phyloP scores from a whole-genome alignment of 2,888 invertebrate species.

The Drosophila siamana region DNA sequence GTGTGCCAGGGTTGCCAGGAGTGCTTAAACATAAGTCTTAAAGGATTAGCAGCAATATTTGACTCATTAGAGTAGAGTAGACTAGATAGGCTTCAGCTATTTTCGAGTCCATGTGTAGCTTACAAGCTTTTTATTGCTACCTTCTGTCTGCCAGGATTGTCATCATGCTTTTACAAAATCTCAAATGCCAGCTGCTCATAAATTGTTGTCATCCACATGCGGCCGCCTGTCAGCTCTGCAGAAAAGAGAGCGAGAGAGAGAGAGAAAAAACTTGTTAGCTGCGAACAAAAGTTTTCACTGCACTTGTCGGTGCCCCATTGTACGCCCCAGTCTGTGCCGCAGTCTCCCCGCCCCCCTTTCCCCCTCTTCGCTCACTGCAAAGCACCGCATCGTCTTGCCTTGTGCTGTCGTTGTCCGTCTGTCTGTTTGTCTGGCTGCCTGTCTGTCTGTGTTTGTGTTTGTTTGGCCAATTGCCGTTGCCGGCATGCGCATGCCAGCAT shows the following conservation, averaged over 20 bases:
- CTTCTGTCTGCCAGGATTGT: slow-evolving; percentile 13
- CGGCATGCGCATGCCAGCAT: slow-evolving; percentile 75
- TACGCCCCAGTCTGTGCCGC: slow-evolving; percentile 24
- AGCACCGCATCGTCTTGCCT: not conserved
- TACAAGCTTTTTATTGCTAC: not conserved
- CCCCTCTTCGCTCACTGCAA: not conserved
- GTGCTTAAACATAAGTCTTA: not conserved
- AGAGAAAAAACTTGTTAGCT: slow-evolving; percentile 62
- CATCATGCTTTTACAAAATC: slow-evolving; percentile 37
- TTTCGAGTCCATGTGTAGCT: not conserved
- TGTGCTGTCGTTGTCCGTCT: slow-evolving; percentile 17
- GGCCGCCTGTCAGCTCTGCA: slow-evolving; percentile 29
- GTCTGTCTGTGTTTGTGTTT: slow-evolving; percentile 59
- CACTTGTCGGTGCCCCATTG: slow-evolving; percentile 70
- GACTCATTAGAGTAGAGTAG: too few species aligned
- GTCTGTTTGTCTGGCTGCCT: slow-evolving; percentile 17
- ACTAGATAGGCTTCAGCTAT: too few species aligned
- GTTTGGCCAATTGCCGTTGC: slow-evolving; percentile 68
- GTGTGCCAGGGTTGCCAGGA: too few species aligned
- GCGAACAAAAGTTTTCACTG: slow-evolving; percentile 69
- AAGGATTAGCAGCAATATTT: too few species aligned
- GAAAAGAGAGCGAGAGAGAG: slow-evolving; percentile 14
- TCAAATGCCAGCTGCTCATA: slow-evolving; percentile 68
- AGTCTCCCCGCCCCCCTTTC: not conserved
- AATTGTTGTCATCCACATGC: slow-evolving; percentile 62